Evolutionary conservation across 2,888 invertebrate species (phyloP).

Genomic region (Pocota personata): DNA sequence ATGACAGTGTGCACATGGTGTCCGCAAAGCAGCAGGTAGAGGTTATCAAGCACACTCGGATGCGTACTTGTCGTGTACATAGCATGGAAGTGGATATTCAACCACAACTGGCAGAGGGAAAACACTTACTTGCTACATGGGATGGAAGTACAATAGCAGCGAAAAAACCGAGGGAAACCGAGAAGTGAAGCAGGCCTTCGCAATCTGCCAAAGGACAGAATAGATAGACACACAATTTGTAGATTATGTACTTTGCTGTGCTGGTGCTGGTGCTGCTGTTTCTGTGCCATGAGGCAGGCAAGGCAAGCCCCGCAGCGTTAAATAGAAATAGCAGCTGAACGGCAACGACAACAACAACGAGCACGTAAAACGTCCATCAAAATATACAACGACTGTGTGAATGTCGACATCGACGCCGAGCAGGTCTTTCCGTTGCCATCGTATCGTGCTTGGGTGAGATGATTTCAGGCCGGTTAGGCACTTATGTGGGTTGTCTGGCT

Average conservation of each 20-base stretch:
- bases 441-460: constrained; percentile 70
- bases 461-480: constrained; percentile 72
- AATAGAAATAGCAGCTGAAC: constrained; percentile 39
- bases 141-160: background rate
- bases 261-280: constrained; percentile 34
- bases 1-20: constrained; percentile 25
- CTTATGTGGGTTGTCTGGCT: constrained; percentile 64
- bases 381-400: constrained; percentile 16
- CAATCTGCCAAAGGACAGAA: constrained; percentile 51
- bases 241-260: constrained; percentile 32
- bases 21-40: constrained; percentile 7
- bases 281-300: constrained; percentile 44
- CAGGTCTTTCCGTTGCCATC: constrained; percentile 55
- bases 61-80: background rate
- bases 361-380: constrained; percentile 47
- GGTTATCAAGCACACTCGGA: background rate
- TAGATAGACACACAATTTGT: constrained; percentile 7
- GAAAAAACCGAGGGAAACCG: constrained; percentile 38
- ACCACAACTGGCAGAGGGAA: constrained; percentile 2
- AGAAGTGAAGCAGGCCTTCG: constrained; percentile 64
- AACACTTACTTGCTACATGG: background rate
- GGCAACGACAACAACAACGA: constrained; percentile 27
- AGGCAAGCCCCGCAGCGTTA: constrained; percentile 49
- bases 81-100: background rate
- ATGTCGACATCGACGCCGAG: constrained; percentile 30